Conservation (phyloP, 30 jellyfish, hydroid and myxozoan genomes). For the Sanderia malayensis region DNA sequence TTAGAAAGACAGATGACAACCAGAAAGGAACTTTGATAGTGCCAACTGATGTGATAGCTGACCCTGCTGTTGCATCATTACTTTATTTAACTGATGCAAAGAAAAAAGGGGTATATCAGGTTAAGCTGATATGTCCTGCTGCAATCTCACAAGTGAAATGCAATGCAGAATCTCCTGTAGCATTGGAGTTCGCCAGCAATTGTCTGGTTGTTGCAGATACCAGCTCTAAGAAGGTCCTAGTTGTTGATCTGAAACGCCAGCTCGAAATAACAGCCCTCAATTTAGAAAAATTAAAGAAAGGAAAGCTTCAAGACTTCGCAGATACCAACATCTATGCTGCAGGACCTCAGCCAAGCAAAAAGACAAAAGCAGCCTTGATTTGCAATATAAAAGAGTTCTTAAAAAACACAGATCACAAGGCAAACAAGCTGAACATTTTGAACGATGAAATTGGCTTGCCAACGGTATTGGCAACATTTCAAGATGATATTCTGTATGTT, state of each 20-base stretch:
- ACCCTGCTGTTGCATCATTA: not conserved
- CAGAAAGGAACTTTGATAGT: conserved; percentile 3
- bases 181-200: conserved; percentile 1
- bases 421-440: not conserved
- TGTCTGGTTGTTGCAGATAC: not conserved
- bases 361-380: not conserved
- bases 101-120: not conserved
- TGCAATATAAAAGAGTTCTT: not conserved
- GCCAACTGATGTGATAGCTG: conserved; percentile 10
- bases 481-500: not conserved
- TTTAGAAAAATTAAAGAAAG: not conserved
- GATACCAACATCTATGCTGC: conserved; percentile 2
- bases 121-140: conserved; percentile 19
- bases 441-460: not conserved
- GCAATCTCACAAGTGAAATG: conserved; percentile 7
- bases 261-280: not conserved
- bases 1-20: conserved; percentile 27
- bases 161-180: not conserved
- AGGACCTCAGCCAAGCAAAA: not conserved
- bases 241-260: not conserved
- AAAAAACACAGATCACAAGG: not conserved
- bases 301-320: not conserved
- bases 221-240: not conserved
- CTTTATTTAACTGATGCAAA: conserved; percentile 13
- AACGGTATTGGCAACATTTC: not conserved